These are phyloP conservation scores for Galago senegalensis DNA, from an alignment of 2,797 vertebrate species.

Conservation along the genomic window DNA sequence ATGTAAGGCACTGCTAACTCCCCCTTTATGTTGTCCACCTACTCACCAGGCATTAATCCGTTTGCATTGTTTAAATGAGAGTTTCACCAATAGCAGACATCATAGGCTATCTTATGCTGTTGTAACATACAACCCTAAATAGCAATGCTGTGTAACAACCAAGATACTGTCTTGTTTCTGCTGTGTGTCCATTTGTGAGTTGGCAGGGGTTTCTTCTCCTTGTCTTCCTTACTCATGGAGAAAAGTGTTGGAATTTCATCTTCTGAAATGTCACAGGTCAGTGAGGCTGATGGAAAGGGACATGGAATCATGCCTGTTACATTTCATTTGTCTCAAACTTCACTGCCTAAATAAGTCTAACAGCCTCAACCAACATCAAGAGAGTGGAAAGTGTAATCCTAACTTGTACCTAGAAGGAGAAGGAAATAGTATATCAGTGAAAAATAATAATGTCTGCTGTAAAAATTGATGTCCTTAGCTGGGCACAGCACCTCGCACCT, in stretches of 20 bases:
- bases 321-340: background rate
- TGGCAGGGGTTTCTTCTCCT: background rate
- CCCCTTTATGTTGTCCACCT: background rate
- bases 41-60: background rate
- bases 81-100: background rate
- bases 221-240: background rate
- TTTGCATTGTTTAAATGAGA: conserved; percentile 5
- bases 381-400: background rate
- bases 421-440: background rate
- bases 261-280: conserved; percentile 2
- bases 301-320: background rate
- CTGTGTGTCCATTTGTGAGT: background rate
- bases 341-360: conserved; percentile 50
- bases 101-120: background rate
- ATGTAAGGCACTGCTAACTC: background rate
- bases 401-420: background rate
- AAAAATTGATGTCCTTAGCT: background rate
- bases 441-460: conserved; percentile 25
- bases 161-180: background rate
- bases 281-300: background rate
- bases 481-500: too few relatives aligned
- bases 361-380: background rate
- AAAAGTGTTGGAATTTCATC: background rate
- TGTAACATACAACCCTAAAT: conserved; percentile 23
- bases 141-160: background rate